Evolutionary conservation across 2,888 invertebrate species (phyloP).

Genomic region (Litoditis marina): DNA sequence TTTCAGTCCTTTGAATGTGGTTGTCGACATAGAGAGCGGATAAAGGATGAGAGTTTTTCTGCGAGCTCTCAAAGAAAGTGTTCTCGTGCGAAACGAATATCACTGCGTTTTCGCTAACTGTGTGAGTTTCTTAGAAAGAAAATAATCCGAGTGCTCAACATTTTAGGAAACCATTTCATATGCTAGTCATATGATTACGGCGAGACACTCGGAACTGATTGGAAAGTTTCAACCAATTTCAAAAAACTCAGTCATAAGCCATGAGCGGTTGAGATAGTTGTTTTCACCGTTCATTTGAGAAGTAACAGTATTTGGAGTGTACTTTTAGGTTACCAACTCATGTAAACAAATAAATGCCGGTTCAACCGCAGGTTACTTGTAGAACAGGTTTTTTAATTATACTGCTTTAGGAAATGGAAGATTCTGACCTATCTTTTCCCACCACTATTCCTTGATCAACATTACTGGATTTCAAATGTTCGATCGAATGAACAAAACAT

Average conservation of each 20-base stretch:
- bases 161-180: too few species aligned
- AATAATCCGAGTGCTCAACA: too few species aligned
- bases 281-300: too few species aligned
- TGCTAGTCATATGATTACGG: too few species aligned
- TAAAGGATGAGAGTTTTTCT: conserved; percentile 39
- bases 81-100: conserved; percentile 43
- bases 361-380: too few species aligned
- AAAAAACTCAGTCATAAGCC: neutral
- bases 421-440: conserved; percentile 33
- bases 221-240: too few species aligned
- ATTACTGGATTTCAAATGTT: conserved; percentile 46
- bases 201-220: too few species aligned
- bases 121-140: conserved; percentile 21
- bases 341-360: too few species aligned
- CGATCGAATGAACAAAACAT: conserved; percentile 32
- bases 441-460: conserved; percentile 46
- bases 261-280: too few species aligned
- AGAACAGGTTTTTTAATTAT: too few species aligned
- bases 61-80: conserved; percentile 42
- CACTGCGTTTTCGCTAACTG: conserved; percentile 50
- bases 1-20: conserved; percentile 39
- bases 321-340: too few species aligned
- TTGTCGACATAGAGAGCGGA: conserved; percentile 46
- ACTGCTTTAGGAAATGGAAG: conserved; percentile 44
- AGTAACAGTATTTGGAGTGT: too few species aligned